Evolutionary conservation across 2,113 vertebrate species (phyloP), one percentile per base, ranked within the genome.

Genomic region (Alexandromys fortis): DNA sequence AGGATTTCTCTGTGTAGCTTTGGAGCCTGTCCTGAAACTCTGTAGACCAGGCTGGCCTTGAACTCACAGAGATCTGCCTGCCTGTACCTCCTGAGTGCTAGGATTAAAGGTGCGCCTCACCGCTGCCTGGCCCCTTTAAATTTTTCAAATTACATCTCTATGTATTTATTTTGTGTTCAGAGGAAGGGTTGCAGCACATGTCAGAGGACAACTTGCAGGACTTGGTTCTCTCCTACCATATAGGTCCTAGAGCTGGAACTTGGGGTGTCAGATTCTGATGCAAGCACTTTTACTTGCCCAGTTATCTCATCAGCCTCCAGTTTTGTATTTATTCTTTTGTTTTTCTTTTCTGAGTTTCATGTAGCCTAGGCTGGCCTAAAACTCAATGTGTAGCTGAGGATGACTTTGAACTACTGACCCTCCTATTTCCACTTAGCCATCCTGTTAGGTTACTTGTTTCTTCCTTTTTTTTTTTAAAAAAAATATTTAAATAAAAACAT

Each of bases 311-410:
- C 45, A 49, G 42, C 63, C 45, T 13, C 58, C 26, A 65, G 38
- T 65, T 85, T 63, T 55, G 61, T 85, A 42, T 63, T 83, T 68
- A 85, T 93, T 96, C 68, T 89, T 96, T 67, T 45, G 4, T 83
- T 42, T 4, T 45, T 63, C 4, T 47, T 86, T 70, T 87, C 65
- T n/a, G 47, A 70, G 67, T 87, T 70, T 70, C 45, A 14, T n/a
- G 67, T n/a, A 87, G 19, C 85, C 47, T 26, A 49, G 85, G 42
- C 47, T 87, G 33, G 67, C 33, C 21, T 47, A 21, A 86, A 86
- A 70, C 67, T 87, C 33, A n/a, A 12, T 87, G 17, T 68, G 30
- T 70, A 52, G 21, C 67, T 52, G 85, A 87, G 21, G 33, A 26
- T 70, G 45, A 87, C 17, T 86, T 87, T 70, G 33, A 87, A n/a